Conservation (phyloP, 2,113 vertebrate species). For the Sterrhoptilus dennistouni region DNA sequence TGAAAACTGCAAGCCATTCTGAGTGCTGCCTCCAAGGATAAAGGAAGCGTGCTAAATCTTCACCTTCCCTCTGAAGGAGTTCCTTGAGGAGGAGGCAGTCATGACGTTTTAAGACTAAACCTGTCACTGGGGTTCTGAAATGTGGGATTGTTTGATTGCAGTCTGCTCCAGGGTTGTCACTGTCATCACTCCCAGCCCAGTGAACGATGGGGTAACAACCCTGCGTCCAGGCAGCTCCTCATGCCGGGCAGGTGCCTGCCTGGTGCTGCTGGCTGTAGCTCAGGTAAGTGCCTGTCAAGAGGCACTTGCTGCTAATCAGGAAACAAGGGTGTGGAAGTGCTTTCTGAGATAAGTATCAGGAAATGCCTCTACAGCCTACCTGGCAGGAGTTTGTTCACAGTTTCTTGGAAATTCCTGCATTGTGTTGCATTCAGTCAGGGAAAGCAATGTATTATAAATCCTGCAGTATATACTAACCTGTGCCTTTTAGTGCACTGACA, state of each 20-base stretch:
- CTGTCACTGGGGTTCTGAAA: neutral
- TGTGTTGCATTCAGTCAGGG: neutral
- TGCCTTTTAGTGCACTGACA: neutral
- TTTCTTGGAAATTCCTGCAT: slow-evolving; percentile 9
- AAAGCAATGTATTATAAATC: neutral
- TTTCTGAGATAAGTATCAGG: neutral
- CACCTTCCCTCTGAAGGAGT: neutral
- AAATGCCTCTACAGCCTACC: neutral
- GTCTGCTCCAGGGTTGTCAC: neutral
- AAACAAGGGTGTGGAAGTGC: neutral
- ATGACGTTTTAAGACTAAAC: neutral
- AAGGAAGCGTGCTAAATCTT: neutral
- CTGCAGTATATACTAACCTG: neutral
- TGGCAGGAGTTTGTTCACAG: neutral
- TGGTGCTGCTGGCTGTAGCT: neutral
- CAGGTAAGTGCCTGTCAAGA: neutral
- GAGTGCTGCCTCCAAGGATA: neutral
- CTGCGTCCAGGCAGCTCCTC: neutral
- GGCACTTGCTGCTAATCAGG: neutral
- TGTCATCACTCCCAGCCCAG: neutral
- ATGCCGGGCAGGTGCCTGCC: rapidly evolving
- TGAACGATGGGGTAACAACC: neutral
- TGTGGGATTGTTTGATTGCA: neutral
- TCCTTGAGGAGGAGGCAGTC: neutral
- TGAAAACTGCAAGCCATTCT: neutral